Conservation (phyloP, 2,797 vertebrate species). For the Crypturellus tataupa region DNA sequence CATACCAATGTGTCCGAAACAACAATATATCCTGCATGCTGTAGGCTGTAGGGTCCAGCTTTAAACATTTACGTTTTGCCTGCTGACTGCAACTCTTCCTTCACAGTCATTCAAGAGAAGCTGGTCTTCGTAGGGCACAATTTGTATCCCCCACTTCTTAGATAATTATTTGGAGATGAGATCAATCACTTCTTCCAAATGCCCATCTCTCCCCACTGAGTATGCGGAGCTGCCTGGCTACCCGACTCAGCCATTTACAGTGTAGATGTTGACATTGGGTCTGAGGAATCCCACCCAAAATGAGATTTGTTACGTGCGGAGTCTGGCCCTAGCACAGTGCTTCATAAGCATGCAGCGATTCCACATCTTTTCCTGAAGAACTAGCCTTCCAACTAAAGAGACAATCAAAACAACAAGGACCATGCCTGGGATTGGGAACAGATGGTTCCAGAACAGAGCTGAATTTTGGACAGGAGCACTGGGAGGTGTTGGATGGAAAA, state of each 20-base stretch:
- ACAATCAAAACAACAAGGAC: conserved; percentile 7
- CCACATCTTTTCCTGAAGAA: not conserved
- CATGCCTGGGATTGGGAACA: not conserved
- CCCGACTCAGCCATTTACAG: not conserved
- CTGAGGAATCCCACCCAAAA: not conserved
- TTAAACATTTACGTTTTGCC: not conserved
- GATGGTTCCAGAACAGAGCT: not conserved
- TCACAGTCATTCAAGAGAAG: not conserved
- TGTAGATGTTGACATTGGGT: not conserved
- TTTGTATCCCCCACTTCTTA: not conserved
- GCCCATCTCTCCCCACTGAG: not conserved
- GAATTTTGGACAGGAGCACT: not conserved
- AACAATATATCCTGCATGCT: not conserved
- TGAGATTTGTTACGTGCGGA: not conserved
- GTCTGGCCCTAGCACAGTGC: not conserved
- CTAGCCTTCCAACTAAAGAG: not conserved
- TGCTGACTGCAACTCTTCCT: not conserved
- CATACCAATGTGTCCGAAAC: no score
- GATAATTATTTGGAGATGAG: not conserved
- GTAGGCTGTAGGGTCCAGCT: not conserved
- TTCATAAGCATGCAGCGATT: not conserved
- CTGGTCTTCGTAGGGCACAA: not conserved
- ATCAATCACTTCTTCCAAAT: not conserved
- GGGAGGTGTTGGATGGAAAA: not conserved
- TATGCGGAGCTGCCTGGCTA: not conserved